Percentiles rank a stretch among this genome's conserved stretches.
These are phyloP conservation scores for Aphidius gifuensis DNA, from an alignment of 1,140 invertebrate genomes.

Conservation along the genomic window DNA sequence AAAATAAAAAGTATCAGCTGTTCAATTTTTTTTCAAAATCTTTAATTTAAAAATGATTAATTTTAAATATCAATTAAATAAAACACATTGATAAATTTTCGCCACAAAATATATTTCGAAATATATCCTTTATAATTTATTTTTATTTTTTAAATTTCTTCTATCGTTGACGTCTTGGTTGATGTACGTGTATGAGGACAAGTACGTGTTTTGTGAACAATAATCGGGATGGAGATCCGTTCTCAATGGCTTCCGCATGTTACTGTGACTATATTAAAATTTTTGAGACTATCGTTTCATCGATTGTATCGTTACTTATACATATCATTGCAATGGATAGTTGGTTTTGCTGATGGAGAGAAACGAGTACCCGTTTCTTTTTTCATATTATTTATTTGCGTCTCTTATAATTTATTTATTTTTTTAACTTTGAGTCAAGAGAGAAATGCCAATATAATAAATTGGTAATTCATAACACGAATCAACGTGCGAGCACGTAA, in stretches of 20 bases:
- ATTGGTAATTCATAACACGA: slow-evolving; percentile 35
- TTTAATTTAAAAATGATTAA: no score
- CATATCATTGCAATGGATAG: background rate
- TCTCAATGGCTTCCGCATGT: slow-evolving; percentile 26
- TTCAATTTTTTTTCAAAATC: no score
- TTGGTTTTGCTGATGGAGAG: background rate
- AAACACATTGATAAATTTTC: no score
- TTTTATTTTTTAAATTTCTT: no score
- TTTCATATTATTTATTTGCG: slow-evolving; percentile 4
- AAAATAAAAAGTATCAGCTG: no score
- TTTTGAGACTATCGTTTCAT: background rate
- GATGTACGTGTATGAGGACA: slow-evolving; percentile 36
- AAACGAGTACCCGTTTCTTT: slow-evolving; percentile 7
- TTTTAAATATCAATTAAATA: no score
- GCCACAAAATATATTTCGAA: no score
- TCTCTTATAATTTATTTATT: no score
- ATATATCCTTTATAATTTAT: no score
- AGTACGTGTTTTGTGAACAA: slow-evolving; percentile 27
- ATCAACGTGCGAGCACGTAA: slow-evolving; percentile 34
- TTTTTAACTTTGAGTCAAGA: background rate
- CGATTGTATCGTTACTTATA: no score
- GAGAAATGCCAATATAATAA: slow-evolving; percentile 8
- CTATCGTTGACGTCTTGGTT: no score
- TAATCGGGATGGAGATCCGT: slow-evolving; percentile 18
- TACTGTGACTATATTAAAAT: background rate